Percentiles rank a stretch among this genome's conserved stretches.
Evolutionary conservation across 2,888 invertebrate genomes (phyloP).

Genomic region (Spicauda simplicius): DNA sequence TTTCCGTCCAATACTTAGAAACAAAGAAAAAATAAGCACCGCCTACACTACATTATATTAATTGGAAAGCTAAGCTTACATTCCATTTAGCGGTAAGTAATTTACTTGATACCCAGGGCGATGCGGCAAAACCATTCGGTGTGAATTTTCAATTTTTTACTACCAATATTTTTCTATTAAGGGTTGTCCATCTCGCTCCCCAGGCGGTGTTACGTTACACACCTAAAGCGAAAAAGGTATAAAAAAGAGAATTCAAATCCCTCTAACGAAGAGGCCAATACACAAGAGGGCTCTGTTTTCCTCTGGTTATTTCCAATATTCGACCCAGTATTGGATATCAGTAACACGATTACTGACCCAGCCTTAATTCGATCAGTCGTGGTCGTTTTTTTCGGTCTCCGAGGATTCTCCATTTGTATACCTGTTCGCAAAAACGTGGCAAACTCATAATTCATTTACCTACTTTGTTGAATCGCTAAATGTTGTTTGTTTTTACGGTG

Average conservation of each 20-base stretch:
- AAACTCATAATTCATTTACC: constrained; percentile 44
- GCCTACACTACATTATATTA: constrained; percentile 24
- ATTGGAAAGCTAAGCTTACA: constrained; percentile 35
- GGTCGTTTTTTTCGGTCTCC: constrained; percentile 63
- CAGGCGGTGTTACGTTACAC: constrained; percentile 70
- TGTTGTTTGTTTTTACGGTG: constrained; percentile 5
- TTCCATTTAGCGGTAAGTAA: constrained; percentile 27
- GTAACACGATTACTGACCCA: constrained; percentile 83
- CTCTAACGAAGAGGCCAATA: constrained; percentile 80
- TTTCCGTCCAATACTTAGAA: constrained; percentile 1
- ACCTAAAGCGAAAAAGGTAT: constrained; percentile 66
- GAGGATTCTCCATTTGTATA: constrained; percentile 52
- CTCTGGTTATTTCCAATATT: constrained; percentile 73
- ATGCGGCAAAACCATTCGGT: constrained; percentile 50
- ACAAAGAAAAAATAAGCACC: constrained; percentile 21
- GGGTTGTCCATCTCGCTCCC: constrained; percentile 76
- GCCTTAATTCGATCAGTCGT: constrained; percentile 80
- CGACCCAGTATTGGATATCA: constrained; percentile 77
- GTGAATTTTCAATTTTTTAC: constrained; percentile 70
- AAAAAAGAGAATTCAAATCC: constrained; percentile 69
- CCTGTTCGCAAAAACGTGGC: constrained; percentile 54
- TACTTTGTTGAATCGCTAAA: constrained; percentile 21
- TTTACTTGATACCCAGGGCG: constrained; percentile 29
- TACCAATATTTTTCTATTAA: constrained; percentile 76
- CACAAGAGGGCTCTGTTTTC: constrained; percentile 77